A percentile compares a stretch with the other conserved stretches of the same genome.
Evolutionary conservation across 2,113 vertebrate species (phyloP).

Genomic region (Tauraco erythrolophus): DNA sequence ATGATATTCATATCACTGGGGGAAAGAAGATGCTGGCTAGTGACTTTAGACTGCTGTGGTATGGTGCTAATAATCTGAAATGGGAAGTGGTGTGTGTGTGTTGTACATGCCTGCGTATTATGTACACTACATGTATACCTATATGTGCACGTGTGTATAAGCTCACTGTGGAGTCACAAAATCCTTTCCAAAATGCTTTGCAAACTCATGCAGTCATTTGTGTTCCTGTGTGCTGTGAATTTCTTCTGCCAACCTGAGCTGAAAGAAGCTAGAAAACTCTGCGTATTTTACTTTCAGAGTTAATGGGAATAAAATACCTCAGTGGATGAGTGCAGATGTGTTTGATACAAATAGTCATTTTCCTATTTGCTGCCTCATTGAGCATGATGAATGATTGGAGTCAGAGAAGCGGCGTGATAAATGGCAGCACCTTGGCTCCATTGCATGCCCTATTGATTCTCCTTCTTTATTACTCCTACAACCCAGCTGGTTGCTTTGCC

Average conservation of each 20-base stretch:
- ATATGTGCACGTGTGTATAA: not conserved
- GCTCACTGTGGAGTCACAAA: conserved; percentile 30
- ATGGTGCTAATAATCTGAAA: not conserved
- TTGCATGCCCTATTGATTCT: conserved; percentile 99
- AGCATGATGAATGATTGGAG: conserved; percentile 99
- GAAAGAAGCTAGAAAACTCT: conserved; percentile 94
- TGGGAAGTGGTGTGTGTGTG: not conserved
- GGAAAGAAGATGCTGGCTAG: conserved; percentile 68
- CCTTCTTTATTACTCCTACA: conserved; percentile 99
- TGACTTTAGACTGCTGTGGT: conserved; percentile 35
- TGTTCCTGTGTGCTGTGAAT: conserved; percentile 84
- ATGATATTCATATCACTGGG: conserved; percentile 81
- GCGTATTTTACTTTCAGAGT: conserved; percentile 99
- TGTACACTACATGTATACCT: not conserved
- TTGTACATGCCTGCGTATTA: not conserved
- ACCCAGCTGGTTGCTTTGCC: conserved; percentile 99
- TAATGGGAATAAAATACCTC: conserved; percentile 99
- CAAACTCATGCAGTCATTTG: conserved; percentile 83
- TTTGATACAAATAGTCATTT: conserved; percentile 99
- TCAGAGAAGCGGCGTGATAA: conserved; percentile 99
- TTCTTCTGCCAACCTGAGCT: conserved; percentile 88
- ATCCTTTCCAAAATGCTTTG: conserved; percentile 78
- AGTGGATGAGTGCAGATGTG: conserved; percentile 99
- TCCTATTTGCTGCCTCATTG: conserved; percentile 99
- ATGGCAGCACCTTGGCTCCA: conserved; percentile 99